Evolutionary conservation across 2,888 invertebrate genomes (phyloP), one percentile per base, ranked within the genome.

Genomic region (Pasiphila rectangulata): DNA sequence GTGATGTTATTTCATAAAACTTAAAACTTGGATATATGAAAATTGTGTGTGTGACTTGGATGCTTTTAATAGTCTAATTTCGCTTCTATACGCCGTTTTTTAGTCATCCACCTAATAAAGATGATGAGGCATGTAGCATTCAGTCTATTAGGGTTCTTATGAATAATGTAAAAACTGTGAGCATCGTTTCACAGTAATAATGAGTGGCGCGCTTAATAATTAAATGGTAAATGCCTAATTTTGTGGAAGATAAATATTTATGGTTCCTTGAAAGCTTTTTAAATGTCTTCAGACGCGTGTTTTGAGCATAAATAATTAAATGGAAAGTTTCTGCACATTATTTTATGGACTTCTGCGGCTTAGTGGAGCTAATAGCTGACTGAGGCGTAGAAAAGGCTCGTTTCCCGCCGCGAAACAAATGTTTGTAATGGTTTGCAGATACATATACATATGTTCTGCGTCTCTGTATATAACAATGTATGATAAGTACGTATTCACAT

Each of bases 151-250:
- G 32, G 48, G 42, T 43, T 51, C 52, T 58, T 56, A 61, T 59
- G 61, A 61, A 61, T 61, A 57, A 61, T 61, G 46, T 52, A 61
- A 47, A 46, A 51, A 43, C 51, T 40, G 46, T 30, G 34, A 51
- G 47, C 53, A 51, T 57, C 49, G 55, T 57, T 61, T 54, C 37
- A 35, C 43, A 42, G 46, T 47, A 46, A 52, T 54, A 57, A 56
- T 50, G 57, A 50, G 43, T 42, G 34, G 17, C 27, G 51, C 27
- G 39, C 35, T 23, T 40, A 36, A 29, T 36, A 51, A 50, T 52
- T 52, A 23, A 44, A 51, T 25, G 45, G 24, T 50, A 46, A n/a
- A 54, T 52, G 40, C 37, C 39, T 56, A 45, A 56, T 56, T 56
- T 53, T 32, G 30, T 19, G 30, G 16, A 30, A 37, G 46, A 46